Base-by-base conservation (phyloP, 2,888 invertebrate species). In the Rosalia funebris region DNA sequence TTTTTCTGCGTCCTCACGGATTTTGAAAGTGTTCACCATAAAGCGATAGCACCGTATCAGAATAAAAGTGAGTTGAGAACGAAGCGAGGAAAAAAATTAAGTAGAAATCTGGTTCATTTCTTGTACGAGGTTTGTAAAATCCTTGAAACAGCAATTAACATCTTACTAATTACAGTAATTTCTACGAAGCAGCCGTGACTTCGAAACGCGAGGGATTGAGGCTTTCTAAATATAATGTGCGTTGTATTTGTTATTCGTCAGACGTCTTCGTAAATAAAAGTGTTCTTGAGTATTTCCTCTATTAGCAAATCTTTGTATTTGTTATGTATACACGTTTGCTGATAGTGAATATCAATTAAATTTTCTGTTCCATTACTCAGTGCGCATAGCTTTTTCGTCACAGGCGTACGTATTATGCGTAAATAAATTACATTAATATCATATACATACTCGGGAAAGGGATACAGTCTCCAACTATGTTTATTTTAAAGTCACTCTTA, bases 141-240 rank as follows among this genome's bases (percentile, higher is more conserved):
- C 54, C 54, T 54, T 54, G 54, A 54, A 44, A 10, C 19, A 11
- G 44, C 44, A 44, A 54, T 54, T 54, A 54, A 54, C 34, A 54
- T 44, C 54, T 44, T 11, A 10, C 34, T 34, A 44, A 54, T 17
- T 32, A 34, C 34, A 54, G 44, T 32, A 44, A 45, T 31, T 54
- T 39, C 39, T 31, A 19, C 20, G 5, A 39, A 19, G 34, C 34
- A 54, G 44, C 54, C 44, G n/a, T 54, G 54, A 54, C 54, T 44
- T 54, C 15, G 44, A 31, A 53, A 45, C 17, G 36, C 12, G 16
- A 19, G n/a, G n/a, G 15, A 45, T 9, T 20, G 20, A 14, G 15
- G 17, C 17, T 10, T n/a, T 16, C 19, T 15, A 42, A 52, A 9
- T 31, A 25, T 7, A 25, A 25, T 25, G 7, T 7, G 25, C 7